A percentile compares a stretch with the other conserved stretches of the same genome.
These are phyloP conservation scores for Myopa tessellatipennis DNA, from an alignment of 2,888 invertebrate genomes.

Conservation along the genomic window DNA sequence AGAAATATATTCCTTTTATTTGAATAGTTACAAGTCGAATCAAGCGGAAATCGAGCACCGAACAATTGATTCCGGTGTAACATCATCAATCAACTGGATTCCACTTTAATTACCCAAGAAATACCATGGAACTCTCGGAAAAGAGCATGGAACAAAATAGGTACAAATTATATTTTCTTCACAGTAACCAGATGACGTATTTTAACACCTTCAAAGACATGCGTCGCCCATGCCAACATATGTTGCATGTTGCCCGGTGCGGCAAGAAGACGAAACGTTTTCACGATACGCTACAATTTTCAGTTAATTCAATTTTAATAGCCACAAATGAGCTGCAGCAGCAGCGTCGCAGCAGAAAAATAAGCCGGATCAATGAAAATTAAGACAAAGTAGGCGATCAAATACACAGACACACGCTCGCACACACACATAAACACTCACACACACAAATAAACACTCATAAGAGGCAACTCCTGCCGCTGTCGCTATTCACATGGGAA, in stretches of 20 bases:
- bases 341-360: not conserved
- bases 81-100: constrained; percentile 63
- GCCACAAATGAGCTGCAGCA: constrained; percentile 53
- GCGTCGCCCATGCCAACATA: constrained; percentile 39
- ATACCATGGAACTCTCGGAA: constrained; percentile 29
- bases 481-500: not conserved
- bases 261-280: constrained; percentile 13
- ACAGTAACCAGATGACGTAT: constrained; percentile 39
- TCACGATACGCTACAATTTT: constrained; percentile 17
- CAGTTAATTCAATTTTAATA: constrained; percentile 64
- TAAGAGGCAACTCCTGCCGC: not conserved
- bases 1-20: too few relatives aligned
- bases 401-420: not conserved
- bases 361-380: constrained; percentile 17
- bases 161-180: constrained; percentile 27
- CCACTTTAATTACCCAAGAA: constrained; percentile 48
- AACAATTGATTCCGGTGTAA: constrained; percentile 51
- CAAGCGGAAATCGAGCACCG: not conserved
- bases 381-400: not conserved
- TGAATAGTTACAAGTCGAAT: too few relatives aligned
- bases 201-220: constrained; percentile 21
- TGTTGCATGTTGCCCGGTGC: constrained; percentile 15
- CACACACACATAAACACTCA: too few relatives aligned
- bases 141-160: constrained; percentile 10
- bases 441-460: too few relatives aligned